Conservation (phyloP, 2,888 invertebrate genomes). For the Mythimna albipuncta region DNA sequence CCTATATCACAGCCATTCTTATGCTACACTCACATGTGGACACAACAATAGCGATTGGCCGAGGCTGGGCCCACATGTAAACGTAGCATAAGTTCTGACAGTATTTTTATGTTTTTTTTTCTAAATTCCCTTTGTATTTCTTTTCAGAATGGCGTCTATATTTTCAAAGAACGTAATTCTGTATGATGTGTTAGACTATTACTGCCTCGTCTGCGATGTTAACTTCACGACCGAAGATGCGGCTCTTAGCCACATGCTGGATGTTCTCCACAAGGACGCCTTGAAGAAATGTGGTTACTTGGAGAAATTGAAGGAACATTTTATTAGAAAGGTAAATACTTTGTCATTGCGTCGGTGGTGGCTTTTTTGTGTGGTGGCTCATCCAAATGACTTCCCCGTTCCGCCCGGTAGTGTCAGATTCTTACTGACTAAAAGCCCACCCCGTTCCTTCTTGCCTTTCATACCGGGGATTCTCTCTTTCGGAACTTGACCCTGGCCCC, state of each 20-base stretch:
- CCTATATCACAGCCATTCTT: too few species aligned
- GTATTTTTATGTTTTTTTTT: not conserved
- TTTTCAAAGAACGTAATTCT: constrained; percentile 50
- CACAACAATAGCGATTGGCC: too few species aligned
- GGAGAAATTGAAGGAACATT: constrained; percentile 41
- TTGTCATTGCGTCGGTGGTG: not conserved
- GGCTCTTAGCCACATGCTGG: constrained; percentile 26
- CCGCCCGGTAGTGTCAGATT: too few species aligned
- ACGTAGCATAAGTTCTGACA: too few species aligned
- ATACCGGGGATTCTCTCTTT: too few species aligned
- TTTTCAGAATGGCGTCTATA: constrained; percentile 52
- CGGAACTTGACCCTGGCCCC: too few species aligned
- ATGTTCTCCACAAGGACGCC: constrained; percentile 19
- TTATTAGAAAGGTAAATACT: constrained; percentile 46
- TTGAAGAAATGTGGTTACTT: constrained; percentile 26
- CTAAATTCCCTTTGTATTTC: not conserved
- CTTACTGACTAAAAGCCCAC: too few species aligned
- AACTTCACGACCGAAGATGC: constrained; percentile 32
- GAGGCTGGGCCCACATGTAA: too few species aligned
- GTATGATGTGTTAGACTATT: constrained; percentile 33
- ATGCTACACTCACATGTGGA: too few species aligned
- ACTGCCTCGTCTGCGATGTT: constrained; percentile 39
- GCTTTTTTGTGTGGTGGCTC: too few species aligned
- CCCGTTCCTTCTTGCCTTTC: too few species aligned
- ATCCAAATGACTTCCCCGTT: too few species aligned